phyloP scores from a whole-genome alignment of 2,113 vertebrate species.

The Phoxinus phoxinus region DNA sequence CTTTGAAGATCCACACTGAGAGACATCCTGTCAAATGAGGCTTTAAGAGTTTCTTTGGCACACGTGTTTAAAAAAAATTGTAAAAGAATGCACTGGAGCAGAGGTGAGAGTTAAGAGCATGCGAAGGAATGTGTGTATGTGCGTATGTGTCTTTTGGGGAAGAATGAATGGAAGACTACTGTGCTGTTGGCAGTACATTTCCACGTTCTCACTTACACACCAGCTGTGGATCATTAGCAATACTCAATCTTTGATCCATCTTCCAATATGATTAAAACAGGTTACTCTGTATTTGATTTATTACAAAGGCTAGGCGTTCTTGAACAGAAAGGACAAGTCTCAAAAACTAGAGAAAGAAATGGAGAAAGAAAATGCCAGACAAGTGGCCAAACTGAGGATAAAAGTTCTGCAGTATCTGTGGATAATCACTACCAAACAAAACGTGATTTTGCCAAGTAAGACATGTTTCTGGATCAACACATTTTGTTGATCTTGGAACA shows the following conservation, averaged over 20 bases:
- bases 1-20: background rate
- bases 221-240: conserved; percentile 4
- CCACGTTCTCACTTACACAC: background rate
- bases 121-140: conserved; percentile 3
- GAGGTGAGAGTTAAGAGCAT: background rate
- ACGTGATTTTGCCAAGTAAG: too few species aligned
- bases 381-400: background rate
- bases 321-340: background rate
- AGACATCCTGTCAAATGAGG: background rate
- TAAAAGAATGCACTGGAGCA: background rate
- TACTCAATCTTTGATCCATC: background rate
- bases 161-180: background rate
- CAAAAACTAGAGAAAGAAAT: too few species aligned
- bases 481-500: too few species aligned
- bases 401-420: background rate
- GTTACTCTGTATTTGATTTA: background rate
- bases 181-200: background rate
- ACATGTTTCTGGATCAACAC: too few species aligned
- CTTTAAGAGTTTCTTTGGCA: background rate
- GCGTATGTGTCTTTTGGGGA: background rate
- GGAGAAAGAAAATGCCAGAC: background rate
- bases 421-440: too few species aligned
- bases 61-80: background rate
- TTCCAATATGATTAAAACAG: background rate
- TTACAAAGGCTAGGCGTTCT: background rate